Evolutionary conservation across 2,888 invertebrate genomes (phyloP).

Genomic region (Torymus aiolomorphi): DNA sequence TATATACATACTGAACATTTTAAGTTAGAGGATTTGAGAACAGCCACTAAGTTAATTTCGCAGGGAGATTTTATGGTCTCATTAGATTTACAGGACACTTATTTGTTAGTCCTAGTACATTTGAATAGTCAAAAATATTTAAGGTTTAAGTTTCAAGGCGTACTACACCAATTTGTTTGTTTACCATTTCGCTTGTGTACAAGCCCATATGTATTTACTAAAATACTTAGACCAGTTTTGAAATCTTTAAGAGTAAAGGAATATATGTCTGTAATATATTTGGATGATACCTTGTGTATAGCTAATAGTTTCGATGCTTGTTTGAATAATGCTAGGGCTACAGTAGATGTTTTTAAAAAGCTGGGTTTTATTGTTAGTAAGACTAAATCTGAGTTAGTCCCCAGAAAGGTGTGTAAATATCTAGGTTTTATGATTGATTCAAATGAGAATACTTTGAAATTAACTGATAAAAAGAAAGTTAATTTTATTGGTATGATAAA

Average conservation of each 20-base stretch:
- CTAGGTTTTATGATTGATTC: background rate
- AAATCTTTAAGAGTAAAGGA: background rate
- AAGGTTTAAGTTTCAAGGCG: background rate
- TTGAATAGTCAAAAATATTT: background rate
- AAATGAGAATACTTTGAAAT: too few species aligned
- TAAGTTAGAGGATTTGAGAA: background rate
- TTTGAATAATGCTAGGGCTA: background rate
- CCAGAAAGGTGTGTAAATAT: background rate
- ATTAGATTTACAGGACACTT: constrained; percentile 1
- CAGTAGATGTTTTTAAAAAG: background rate
- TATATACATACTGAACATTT: too few species aligned
- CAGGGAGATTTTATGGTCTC: background rate
- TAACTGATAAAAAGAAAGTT: too few species aligned
- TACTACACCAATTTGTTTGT: background rate
- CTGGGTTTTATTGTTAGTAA: background rate
- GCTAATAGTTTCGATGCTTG: background rate
- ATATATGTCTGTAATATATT: background rate
- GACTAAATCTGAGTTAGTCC: background rate
- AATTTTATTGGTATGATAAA: too few species aligned
- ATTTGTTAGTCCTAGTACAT: background rate
- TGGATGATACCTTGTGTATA: background rate
- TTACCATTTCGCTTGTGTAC: background rate
- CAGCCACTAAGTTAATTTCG: background rate
- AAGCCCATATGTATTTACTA: background rate
- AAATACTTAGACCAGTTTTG: background rate